Base-by-base conservation (phyloP, 2,888 invertebrate genomes). In the Drosophila acutilabella region DNA sequence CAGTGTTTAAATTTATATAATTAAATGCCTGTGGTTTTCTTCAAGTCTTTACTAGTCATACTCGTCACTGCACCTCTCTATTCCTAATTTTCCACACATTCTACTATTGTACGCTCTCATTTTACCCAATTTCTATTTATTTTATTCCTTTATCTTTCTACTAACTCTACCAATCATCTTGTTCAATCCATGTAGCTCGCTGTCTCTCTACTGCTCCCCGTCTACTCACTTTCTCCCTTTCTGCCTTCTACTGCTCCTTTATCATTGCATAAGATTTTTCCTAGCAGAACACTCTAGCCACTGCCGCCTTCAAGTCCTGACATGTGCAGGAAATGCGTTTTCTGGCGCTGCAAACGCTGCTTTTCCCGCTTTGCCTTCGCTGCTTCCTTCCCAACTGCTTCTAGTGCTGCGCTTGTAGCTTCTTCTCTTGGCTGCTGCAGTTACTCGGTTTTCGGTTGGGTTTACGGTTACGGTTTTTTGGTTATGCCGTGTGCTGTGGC, bases 261-360 rank as follows among this genome's bases (percentile, higher is more conserved):
- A 36, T 36, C 2, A 3, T 30, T 16, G 6, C 11, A 16, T 13
- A 4, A 10, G 8, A 33, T 1, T 50, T 50, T 36, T 13, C 36
- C 33, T 30, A 23, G 26, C 54, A 36, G 10, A 33, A 10, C 68
- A 60, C 60, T 74, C 54, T 57, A 42, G 68, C 56, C 60, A n/a
- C n/a, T n/a, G 66, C 47, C 62, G 64, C 36, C 68, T 82, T 73
- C 75, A 68, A 81, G 73, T 78, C 81, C 56, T 89, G 84, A 84
- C 84, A 89, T 78, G 85, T 81, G 89, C 89, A 87, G 84, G 84
- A 84, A 84, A 84, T 84, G 84, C 84, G 89, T 84, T 84, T 87
- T 80, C 85, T 73, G 81, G 62, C 73, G 72, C 71, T 71, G 71
- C 75, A 51, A 45, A 72, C 64, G 74, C 40, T 54, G 30, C 7